Percentiles rank a stretch among this genome's conserved stretches.
These are phyloP conservation scores for Chalcosyrphus nemorum DNA, from an alignment of 2,888 invertebrate genomes.

Conservation along the genomic window DNA sequence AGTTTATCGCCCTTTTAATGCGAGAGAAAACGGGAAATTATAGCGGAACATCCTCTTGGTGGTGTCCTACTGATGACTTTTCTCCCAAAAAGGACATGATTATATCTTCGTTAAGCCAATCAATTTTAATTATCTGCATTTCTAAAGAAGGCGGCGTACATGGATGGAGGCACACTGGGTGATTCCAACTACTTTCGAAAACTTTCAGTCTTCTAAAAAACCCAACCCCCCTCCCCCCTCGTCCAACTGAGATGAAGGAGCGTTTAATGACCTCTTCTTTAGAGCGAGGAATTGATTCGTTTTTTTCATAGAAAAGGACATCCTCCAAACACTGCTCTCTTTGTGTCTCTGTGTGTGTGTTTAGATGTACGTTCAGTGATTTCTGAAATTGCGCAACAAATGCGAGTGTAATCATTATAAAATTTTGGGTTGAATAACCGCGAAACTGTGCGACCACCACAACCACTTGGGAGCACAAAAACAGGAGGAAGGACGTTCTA, in stretches of 20 bases:
- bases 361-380: constrained; percentile 48
- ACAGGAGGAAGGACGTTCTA: not conserved
- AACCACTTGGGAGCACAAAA: too few relatives aligned
- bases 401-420: constrained; percentile 65
- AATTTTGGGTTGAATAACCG: constrained; percentile 69
- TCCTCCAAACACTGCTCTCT: not conserved
- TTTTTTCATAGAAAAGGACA: constrained; percentile 15
- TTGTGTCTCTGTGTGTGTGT: too few relatives aligned
- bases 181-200: not conserved
- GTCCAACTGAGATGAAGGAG: not conserved
- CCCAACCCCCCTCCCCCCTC: not conserved
- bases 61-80: constrained; percentile 12
- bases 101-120: constrained; percentile 72
- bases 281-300: not conserved
- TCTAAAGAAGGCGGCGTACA: constrained; percentile 21
- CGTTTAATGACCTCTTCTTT: constrained; percentile 68
- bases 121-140: constrained; percentile 71
- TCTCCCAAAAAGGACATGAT: constrained; percentile 61
- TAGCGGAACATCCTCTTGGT: constrained; percentile 15
- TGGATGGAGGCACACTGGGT: not conserved
- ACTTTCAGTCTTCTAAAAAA: constrained; percentile 29
- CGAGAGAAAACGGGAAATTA: constrained; percentile 16
- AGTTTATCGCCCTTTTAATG: constrained; percentile 62
- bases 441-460: constrained; percentile 35
- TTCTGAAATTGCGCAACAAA: constrained; percentile 69